Conservation (phyloP, 2,113 vertebrate genomes). For the Mus pahari region DNA sequence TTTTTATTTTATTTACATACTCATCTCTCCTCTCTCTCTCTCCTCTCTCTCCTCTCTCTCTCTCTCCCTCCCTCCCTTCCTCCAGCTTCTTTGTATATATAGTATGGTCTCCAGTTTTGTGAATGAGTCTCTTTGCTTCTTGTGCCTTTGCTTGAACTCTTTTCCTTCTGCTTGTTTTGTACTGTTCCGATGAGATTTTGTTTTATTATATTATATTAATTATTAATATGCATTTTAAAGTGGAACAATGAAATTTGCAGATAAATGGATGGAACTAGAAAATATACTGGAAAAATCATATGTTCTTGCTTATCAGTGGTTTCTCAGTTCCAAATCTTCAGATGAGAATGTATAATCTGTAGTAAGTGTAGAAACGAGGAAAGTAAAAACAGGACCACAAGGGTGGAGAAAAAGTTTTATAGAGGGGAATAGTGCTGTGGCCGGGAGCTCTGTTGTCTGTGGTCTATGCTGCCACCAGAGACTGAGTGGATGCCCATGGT, state of each 20-base stretch:
- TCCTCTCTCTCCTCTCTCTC: no score
- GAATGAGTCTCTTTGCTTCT: background rate
- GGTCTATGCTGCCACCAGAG: background rate
- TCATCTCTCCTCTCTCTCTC: fast-evolving
- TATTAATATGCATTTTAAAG: background rate
- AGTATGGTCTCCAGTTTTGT: background rate
- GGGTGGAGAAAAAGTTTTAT: background rate
- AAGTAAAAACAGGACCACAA: background rate
- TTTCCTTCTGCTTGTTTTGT: background rate
- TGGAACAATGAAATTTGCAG: background rate
- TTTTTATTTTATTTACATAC: background rate
- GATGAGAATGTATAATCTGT: background rate
- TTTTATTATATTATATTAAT: background rate
- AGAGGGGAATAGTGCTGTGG: background rate
- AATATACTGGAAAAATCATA: background rate
- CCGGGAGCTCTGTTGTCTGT: background rate
- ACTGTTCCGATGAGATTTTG: background rate
- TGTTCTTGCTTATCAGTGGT: background rate
- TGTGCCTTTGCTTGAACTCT: background rate
- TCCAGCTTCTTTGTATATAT: background rate
- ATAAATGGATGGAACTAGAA: background rate
- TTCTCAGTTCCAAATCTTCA: background rate
- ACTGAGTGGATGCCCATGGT: background rate
- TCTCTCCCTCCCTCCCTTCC: background rate
- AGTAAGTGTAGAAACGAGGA: background rate